Evolutionary conservation across 2,888 invertebrate species (phyloP), one percentile per base, ranked within the genome.

Genomic region (Sesamia inferens): DNA sequence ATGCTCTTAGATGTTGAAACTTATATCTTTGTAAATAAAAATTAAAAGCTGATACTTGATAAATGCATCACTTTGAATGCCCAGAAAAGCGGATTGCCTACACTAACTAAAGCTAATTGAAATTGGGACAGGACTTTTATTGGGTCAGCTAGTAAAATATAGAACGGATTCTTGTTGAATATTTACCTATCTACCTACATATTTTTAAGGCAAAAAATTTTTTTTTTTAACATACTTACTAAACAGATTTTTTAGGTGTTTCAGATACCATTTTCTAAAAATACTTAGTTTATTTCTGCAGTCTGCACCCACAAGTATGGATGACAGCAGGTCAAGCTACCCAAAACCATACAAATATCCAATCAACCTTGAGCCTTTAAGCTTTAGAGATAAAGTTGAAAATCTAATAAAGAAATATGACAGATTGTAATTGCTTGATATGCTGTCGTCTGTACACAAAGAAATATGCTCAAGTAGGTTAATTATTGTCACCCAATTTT

Each of bases 401-500:
- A n/a, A n/a, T n/a, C n/a, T n/a, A n/a, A n/a, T n/a, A n/a, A n/a
- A n/a, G n/a, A n/a, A n/a, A n/a, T n/a, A n/a, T n/a, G n/a, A n/a
- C n/a, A n/a, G n/a, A n/a, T n/a, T n/a, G n/a, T n/a, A n/a, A n/a
- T n/a, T n/a, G n/a, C n/a, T n/a, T n/a, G n/a, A n/a, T n/a, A n/a
- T n/a, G n/a, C n/a, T n/a, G n/a, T n/a, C n/a, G n/a, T n/a, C n/a
- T 19, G 5, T 19, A 14, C 19, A 47, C 55, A 42, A 24, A 57
- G 55, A 24, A 54, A 62, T 75, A 55, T 44, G 69, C 14, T 57
- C 3, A 51, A 62, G 14, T 75, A 16, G 16, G 39, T 48, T 14
- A 47, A 48, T 47, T 63, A 64, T 69, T 63, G 70, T 70, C 39
- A n/a, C 39, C 24, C 58, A 76, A 58, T 70, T 44, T 59, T n/a